A percentile compares a stretch with the other conserved stretches of the same genome.
Evolutionary conservation across 2,888 invertebrate genomes (phyloP).

Genomic region (Callosobruchus maculatus): DNA sequence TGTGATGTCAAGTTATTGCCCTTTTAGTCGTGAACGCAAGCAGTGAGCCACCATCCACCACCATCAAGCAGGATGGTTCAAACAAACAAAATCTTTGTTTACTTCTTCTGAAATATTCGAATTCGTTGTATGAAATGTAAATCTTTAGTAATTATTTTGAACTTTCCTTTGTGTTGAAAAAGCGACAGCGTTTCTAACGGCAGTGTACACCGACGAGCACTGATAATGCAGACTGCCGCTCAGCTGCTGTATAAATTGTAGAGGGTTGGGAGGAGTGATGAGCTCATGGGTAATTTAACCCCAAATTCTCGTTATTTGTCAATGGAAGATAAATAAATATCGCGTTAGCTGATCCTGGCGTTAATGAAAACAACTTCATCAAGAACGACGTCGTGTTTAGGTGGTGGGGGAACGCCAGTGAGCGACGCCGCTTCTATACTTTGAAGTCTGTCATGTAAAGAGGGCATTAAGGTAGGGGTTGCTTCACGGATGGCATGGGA

Average conservation of each 20-base stretch:
- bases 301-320: neutral
- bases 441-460: neutral
- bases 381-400: neutral
- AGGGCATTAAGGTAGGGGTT: neutral
- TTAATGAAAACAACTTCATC: neutral
- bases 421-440: neutral
- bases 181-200: neutral
- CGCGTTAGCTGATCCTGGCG: neutral
- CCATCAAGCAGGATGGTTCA: too few relatives aligned
- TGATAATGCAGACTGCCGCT: neutral
- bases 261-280: neutral
- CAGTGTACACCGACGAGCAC: neutral
- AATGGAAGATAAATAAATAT: neutral
- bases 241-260: neutral
- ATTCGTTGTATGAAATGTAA: too few relatives aligned
- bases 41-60: too few relatives aligned
- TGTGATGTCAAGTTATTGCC: too few relatives aligned
- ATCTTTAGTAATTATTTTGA: too few relatives aligned
- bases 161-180: neutral
- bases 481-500: neutral
- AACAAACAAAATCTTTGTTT: too few relatives aligned
- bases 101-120: too few relatives aligned
- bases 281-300: neutral
- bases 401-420: neutral
- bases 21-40: too few relatives aligned